Evolutionary conservation across 2,888 invertebrate species (phyloP).

Genomic region (Serrognathus titanus): DNA sequence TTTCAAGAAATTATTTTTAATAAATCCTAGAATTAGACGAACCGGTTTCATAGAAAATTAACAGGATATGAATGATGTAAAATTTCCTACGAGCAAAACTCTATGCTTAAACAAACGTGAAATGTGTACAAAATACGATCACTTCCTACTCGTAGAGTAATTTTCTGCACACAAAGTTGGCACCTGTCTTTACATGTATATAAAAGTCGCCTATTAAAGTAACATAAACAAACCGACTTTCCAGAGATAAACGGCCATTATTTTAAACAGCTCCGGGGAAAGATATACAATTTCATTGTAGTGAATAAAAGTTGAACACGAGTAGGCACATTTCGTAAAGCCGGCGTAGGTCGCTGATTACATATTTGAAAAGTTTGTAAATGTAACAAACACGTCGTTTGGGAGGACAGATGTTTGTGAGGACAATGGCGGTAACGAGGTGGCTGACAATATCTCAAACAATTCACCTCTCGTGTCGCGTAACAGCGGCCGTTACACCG

Average conservation of each 20-base stretch:
- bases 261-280: neutral
- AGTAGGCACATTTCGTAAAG: conserved; percentile 1
- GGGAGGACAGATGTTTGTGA: conserved; percentile 41
- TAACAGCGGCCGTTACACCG: conserved; percentile 11
- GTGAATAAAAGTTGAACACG: conserved; percentile 2
- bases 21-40: too few relatives aligned
- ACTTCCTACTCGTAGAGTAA: neutral
- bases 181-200: neutral
- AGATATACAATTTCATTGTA: neutral
- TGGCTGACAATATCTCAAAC: conserved; percentile 25
- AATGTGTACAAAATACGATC: too few relatives aligned
- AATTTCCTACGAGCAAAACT: too few relatives aligned
- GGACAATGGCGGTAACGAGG: conserved; percentile 47
- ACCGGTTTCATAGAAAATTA: too few relatives aligned
- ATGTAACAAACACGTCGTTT: conserved; percentile 38
- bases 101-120: too few relatives aligned
- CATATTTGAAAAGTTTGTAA: conserved; percentile 29
- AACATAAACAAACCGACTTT: neutral
- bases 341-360: neutral
- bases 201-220: neutral
- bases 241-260: neutral
- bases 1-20: too few relatives aligned
- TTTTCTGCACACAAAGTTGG: neutral
- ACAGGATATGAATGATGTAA: too few relatives aligned
- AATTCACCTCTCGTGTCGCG: conserved; percentile 13